Evolutionary conservation across 2,888 invertebrate species (phyloP).

Genomic region (Rhabditoides inermis): DNA sequence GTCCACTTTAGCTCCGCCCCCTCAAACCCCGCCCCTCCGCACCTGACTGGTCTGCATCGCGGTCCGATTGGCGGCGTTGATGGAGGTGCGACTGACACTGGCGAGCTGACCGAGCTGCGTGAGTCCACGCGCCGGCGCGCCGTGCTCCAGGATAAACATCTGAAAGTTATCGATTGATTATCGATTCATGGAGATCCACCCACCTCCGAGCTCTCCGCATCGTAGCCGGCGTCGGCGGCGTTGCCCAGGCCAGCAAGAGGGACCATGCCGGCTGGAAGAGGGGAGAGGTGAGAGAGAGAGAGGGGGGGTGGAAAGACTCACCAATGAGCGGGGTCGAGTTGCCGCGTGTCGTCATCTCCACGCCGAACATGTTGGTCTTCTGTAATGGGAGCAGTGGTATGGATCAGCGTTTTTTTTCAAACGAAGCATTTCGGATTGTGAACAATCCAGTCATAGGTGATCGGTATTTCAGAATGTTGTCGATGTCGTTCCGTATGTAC

Average conservation of each 20-base stretch:
- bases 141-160: slow-evolving; percentile 56
- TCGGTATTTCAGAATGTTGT: no score
- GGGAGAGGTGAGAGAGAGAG: slow-evolving; percentile 12
- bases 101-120: no score
- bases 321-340: background rate
- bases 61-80: slow-evolving; percentile 40
- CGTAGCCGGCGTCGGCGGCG: slow-evolving; percentile 82
- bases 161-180: slow-evolving; percentile 6
- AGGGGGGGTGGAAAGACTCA: background rate
- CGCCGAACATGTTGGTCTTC: slow-evolving; percentile 72
- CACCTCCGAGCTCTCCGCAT: slow-evolving; percentile 67
- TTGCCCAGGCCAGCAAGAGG: slow-evolving; percentile 58
- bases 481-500: no score
- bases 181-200: slow-evolving; percentile 60
- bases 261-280: slow-evolving; percentile 57
- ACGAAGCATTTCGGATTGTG: no score
- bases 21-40: no score
- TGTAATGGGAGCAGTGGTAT: no score
- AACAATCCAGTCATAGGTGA: no score
- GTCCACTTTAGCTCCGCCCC: no score
- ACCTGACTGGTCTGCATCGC: no score
- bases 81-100: no score
- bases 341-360: slow-evolving; percentile 58
- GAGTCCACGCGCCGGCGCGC: slow-evolving; percentile 41
- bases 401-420: no score